These are phyloP conservation scores for Aythya baeri DNA, from an alignment of 2,113 vertebrate species.

Conservation along the genomic window DNA sequence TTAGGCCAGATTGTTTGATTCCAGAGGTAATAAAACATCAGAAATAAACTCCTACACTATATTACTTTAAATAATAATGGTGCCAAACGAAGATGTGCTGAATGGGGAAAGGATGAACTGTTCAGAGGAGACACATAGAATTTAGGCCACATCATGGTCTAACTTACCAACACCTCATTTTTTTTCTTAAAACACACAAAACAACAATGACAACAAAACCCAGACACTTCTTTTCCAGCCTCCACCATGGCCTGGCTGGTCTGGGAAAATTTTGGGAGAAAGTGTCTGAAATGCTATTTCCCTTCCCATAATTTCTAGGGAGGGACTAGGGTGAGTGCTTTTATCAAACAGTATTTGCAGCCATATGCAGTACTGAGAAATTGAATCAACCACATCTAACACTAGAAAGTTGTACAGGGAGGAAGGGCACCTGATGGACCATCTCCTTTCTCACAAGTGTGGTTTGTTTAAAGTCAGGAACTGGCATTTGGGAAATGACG, in stretches of 20 bases:
- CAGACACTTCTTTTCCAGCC: background rate
- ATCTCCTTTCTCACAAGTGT: background rate
- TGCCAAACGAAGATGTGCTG: background rate
- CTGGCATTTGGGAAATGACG: background rate
- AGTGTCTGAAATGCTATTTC: background rate
- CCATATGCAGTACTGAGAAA: accelerated
- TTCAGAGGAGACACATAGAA: background rate
- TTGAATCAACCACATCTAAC: background rate
- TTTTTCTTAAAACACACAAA: background rate
- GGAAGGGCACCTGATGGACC: background rate
- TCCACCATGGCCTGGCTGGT: background rate
- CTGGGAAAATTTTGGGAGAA: background rate
- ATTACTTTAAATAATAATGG: background rate
- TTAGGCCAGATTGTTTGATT: background rate
- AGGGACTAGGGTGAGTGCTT: background rate
- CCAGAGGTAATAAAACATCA: background rate
- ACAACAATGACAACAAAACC: too few species aligned
- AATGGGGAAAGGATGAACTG: background rate
- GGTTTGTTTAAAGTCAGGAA: background rate
- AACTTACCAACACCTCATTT: background rate
- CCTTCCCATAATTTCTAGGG: background rate
- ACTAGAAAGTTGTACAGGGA: background rate
- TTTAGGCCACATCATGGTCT: background rate
- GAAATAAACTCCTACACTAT: background rate
- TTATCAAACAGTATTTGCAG: background rate